phyloP scores from a whole-genome alignment of 2,797 vertebrate species.

The Anisognathus igniventris region DNA sequence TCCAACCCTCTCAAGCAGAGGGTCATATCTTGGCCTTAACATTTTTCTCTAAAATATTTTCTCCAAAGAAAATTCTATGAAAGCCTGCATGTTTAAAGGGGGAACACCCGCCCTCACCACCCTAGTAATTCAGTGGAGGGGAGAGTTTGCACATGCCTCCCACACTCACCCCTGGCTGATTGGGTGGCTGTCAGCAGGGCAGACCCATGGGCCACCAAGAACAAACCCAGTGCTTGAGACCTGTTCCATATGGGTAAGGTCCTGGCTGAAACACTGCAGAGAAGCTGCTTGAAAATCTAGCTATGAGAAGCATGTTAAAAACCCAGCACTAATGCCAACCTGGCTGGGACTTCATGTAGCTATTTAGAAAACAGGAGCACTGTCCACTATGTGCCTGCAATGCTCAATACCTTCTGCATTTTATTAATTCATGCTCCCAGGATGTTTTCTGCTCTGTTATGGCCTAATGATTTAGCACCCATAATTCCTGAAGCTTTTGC shows the following conservation, averaged over 20 bases:
- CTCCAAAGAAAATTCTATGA: not conserved
- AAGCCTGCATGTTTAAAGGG: not conserved
- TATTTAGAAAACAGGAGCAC: not conserved
- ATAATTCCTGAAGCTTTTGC: not conserved
- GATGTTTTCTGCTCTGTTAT: not conserved
- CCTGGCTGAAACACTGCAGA: not conserved
- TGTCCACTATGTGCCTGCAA: not conserved
- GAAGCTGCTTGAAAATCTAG: not conserved
- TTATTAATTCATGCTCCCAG: not conserved
- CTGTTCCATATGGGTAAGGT: not conserved
- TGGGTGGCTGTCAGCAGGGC: not conserved
- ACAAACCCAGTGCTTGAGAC: not conserved
- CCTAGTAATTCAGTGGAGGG: not conserved
- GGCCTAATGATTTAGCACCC: not conserved
- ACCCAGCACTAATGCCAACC: not conserved
- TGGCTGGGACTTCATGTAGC: not conserved
- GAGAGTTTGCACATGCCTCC: not conserved
- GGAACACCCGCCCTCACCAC: too few species aligned
- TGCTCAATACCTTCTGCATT: rapidly evolving
- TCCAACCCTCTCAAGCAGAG: not conserved
- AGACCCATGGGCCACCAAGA: not conserved
- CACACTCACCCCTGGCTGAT: rapidly evolving
- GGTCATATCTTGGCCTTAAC: not conserved
- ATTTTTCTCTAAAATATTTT: not conserved
- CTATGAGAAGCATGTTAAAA: not conserved